phyloP scores from a whole-genome alignment of 2,888 invertebrate species.

The Heliothis peltigera region DNA sequence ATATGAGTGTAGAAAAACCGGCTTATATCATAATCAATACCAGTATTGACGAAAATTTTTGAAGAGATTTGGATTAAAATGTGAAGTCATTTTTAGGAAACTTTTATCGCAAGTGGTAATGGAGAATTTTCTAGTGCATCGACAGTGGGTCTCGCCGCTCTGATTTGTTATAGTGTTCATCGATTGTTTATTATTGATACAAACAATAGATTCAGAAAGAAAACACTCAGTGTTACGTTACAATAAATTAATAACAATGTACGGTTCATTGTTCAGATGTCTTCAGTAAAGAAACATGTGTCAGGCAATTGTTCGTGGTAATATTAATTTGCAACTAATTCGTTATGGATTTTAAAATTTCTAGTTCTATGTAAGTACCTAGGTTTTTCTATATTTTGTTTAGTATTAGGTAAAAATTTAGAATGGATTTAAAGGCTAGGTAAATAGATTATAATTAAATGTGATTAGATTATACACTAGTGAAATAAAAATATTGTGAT shows the following conservation, averaged over 20 bases:
- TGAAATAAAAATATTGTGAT: too few species aligned
- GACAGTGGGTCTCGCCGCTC: conserved; percentile 3
- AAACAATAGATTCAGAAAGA: conserved; percentile 41
- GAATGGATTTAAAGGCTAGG: too few species aligned
- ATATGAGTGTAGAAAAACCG: too few species aligned
- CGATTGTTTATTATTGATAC: conserved; percentile 34
- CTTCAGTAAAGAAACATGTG: conserved; percentile 46
- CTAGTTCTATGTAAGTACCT: conserved; percentile 45
- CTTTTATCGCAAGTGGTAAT: too few species aligned
- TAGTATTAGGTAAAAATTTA: neutral
- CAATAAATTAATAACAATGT: conserved; percentile 39
- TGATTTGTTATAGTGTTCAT: conserved; percentile 27
- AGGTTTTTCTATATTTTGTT: neutral
- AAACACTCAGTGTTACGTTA: conserved; percentile 21
- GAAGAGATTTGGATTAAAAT: too few species aligned
- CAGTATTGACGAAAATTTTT: too few species aligned
- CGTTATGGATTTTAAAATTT: conserved; percentile 40
- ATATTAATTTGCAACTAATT: conserved; percentile 13
- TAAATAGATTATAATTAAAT: too few species aligned
- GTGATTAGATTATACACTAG: too few species aligned
- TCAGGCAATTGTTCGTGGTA: neutral
- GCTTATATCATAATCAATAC: too few species aligned
- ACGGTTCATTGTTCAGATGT: conserved; percentile 33
- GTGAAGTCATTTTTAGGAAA: too few species aligned
- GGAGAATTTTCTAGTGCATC: neutral